Base-by-base conservation (phyloP, 1,140 invertebrate species). In the Chironomus tepperi region DNA sequence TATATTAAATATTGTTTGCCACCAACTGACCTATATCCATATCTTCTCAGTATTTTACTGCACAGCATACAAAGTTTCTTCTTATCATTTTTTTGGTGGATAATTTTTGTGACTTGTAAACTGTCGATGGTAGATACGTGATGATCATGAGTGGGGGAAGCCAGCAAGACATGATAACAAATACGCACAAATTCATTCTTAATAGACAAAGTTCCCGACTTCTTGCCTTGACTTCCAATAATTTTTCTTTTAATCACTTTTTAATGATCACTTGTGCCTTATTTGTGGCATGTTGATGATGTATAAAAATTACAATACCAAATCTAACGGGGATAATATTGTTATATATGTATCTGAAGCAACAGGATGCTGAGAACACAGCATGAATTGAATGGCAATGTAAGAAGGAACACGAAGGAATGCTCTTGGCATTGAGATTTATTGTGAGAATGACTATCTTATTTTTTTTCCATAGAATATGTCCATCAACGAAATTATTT, bases 391-490 rank as follows among this genome's bases (percentile, higher is more conserved):
- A 57, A 57, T 15, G 47, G 12, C 47, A n/a, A 34, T 34, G 24
- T 2, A 34, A 2, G 24, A 5, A 34, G 24, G 24, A 34, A 34
- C 2, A 34, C 24, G 24, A 34, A 34, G 24, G 24, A 34, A 34
- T 34, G 24, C 24, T 34, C 24, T 34, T 34, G 24, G 47, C n/a
- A 5, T 57, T 57, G 47, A 57, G 47, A 57, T 57, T 57, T n/a
- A 57, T 57, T 57, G 47, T n/a, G 47, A 57, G n/a, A 57, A 57
- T 57, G 47, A 57, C n/a, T n/a, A 57, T 57, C 47, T n/a, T n/a
- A 57, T 57, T 57, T n/a, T n/a, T n/a, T n/a, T 57, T 15, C 47
- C n/a, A 15, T 57, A n/a, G 47, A 57, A 57, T 57, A 12, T 57
- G 47, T n/a, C 47, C 47, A 57, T 57, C 47, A 57, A 34, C 5